Conservation (phyloP, 2,797 vertebrate species). For the Peromyscus eremicus region DNA sequence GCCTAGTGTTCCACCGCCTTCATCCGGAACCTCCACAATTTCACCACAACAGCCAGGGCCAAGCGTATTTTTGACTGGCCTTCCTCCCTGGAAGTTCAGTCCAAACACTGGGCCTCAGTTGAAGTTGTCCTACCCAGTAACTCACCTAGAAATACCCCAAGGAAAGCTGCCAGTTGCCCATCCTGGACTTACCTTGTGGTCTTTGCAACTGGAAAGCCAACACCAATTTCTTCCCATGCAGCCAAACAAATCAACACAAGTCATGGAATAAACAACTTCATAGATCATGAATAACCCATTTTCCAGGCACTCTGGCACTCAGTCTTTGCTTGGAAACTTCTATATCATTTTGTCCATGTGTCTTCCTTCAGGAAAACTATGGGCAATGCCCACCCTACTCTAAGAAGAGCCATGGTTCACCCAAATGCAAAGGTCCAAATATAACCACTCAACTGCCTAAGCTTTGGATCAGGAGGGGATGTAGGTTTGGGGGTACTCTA, state of each 20-base stretch:
- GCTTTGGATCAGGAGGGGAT: background rate
- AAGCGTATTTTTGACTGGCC: background rate
- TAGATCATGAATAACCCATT: background rate
- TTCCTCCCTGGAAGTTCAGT: background rate
- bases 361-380: constrained; percentile 58
- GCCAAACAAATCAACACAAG: background rate
- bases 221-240: background rate
- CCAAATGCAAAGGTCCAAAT: background rate
- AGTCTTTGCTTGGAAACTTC: background rate
- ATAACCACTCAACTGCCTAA: background rate
- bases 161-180: background rate
- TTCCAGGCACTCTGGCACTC: background rate
- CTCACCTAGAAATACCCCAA: background rate
- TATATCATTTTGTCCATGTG: background rate
- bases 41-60: background rate
- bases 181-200: background rate
- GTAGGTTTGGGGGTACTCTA: background rate
- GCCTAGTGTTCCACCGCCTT: background rate
- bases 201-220: background rate
- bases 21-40: background rate
- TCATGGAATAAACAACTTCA: constrained; percentile 23
- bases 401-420: background rate
- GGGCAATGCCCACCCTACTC: background rate
- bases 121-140: background rate
- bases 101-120: background rate